Percentiles rank a stretch among this genome's conserved stretches.
Conservation (phyloP, 2,113 vertebrate genomes). For the Daboia siamensis region DNA sequence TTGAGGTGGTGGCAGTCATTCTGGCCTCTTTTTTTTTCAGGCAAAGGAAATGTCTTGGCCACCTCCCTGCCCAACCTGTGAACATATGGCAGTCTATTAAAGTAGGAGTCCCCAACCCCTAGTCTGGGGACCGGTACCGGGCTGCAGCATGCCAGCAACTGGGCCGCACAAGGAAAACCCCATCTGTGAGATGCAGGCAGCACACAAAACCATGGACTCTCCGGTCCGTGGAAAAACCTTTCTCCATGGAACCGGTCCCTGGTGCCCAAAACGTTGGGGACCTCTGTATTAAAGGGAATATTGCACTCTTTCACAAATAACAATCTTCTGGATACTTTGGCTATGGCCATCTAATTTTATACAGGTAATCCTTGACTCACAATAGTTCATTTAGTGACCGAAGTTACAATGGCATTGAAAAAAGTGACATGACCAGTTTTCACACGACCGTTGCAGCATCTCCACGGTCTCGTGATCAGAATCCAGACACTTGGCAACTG, state of each 20-base stretch:
- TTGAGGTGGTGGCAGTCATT: background rate
- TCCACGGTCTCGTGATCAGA: background rate
- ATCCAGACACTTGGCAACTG: background rate
- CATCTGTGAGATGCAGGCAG: too few relatives aligned
- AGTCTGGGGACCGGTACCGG: too few relatives aligned
- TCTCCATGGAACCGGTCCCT: too few relatives aligned
- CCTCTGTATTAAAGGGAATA: background rate
- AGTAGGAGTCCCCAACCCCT: too few relatives aligned
- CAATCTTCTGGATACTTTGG: background rate
- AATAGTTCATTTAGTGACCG: background rate
- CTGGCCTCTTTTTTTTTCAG: background rate
- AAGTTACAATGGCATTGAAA: background rate
- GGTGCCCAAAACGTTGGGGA: too few relatives aligned
- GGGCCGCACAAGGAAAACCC: too few relatives aligned
- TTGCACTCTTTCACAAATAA: background rate
- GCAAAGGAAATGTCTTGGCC: background rate
- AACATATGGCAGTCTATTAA: background rate
- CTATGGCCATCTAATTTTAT: background rate
- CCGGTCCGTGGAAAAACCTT: too few relatives aligned
- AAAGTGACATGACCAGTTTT: background rate
- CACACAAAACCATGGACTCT: too few relatives aligned
- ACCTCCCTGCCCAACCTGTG: background rate
- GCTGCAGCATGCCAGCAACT: too few relatives aligned
- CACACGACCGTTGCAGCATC: background rate
- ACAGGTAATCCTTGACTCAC: background rate